Base-by-base conservation (phyloP, 2,888 invertebrate genomes). In the Temnothorax ravouxi region DNA sequence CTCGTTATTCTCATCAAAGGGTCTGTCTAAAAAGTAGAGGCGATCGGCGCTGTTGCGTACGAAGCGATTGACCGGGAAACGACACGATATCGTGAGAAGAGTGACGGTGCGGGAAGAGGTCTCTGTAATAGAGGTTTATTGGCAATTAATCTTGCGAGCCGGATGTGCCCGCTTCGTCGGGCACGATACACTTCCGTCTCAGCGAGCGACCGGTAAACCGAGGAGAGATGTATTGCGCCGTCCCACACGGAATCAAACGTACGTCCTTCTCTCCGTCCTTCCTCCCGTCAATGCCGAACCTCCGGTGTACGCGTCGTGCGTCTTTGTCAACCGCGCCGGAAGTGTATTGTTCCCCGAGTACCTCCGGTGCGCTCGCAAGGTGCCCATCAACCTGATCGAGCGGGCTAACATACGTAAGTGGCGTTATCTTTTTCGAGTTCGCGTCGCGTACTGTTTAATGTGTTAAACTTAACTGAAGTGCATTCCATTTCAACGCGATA, bases 131-230 rank as follows among this genome's bases (percentile, higher is more conserved):
- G 88, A 89, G 88, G 89, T 91, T 92, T 90, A 92, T 92, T 92
- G 92, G 91, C 90, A 92, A 92, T 92, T 92, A 92, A 91, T 92
- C 89, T 92, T 91, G 87, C 80, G 77, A 86, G 84, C 91, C 92
- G 92, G 92, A 92, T 90, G 90, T 72, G 87, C 86, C 88, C 90
- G 91, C 90, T 92, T 90, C 92, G 89, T 85, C 87, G 89, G 88
- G 88, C 89, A 89, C 89, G 90, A 90, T 90, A 90, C 90, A 91
- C 89, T 91, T 92, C 89, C 90, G 91, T 86, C 87, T 91, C 91
- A 87, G 66, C 86, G 85, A 84, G 86, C 85, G 64, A 87, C 89
- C 86, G 84, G 88, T 88, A 90, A 90, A 91, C 91, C 89, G 87
- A 86, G 82, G 69, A 89, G 88, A 91, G 89, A 92, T 92, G 86